Base-by-base conservation (phyloP, 2,797 vertebrate genomes). In the Syngnathus rostellatus region DNA sequence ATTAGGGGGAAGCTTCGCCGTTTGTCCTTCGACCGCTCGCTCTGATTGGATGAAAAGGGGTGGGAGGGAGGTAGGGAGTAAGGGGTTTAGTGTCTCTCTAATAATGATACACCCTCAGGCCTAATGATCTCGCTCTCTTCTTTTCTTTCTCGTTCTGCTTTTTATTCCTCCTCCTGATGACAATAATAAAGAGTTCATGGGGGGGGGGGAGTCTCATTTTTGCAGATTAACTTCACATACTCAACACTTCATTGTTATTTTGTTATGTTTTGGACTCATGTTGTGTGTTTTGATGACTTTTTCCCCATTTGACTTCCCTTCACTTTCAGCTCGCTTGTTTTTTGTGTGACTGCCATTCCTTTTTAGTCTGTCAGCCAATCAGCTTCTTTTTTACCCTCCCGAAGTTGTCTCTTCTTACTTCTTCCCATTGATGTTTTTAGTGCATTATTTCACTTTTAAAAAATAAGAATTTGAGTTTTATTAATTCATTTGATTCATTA, bases 61-160 rank as follows among this genome's bases (percentile, higher is more conserved):
- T 64, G 25, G 58, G 53, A 67, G 51, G 64, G 38, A 38, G 55
- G 57, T 41, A 23, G 23, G 23, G 23, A 23, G 23, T n/a, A n/a
- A n/a, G n/a, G n/a, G 69, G 50, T 62, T 31, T 64, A 48, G 54
- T 50, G 65, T 64, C 72, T 69, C 71, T 87, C 81, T 87, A 89
- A 90, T 90, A 89, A 91, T 83, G 83, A 89, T 87, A 83, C 76
- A 64, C 85, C 89, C 89, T 86, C 76, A 82, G 88, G 88, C 86
- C 77, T 83, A 81, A 88, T 83, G 82, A 81, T 77, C 83, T 70
- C 71, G n/a, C 70, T 73, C 65, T 78, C 62, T 74, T 72, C 70
- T 45, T 74, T 71, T 80, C 66, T 69, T 68, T n/a, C 70, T 72
- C 63, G 75, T 55, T 72, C 73, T 76, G 19, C 40, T 11, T 63